A percentile compares a stretch with the other conserved stretches of the same genome.
These are phyloP conservation scores for Hirundo rustica DNA, from an alignment of 2,797 vertebrate genomes.

Conservation along the genomic window DNA sequence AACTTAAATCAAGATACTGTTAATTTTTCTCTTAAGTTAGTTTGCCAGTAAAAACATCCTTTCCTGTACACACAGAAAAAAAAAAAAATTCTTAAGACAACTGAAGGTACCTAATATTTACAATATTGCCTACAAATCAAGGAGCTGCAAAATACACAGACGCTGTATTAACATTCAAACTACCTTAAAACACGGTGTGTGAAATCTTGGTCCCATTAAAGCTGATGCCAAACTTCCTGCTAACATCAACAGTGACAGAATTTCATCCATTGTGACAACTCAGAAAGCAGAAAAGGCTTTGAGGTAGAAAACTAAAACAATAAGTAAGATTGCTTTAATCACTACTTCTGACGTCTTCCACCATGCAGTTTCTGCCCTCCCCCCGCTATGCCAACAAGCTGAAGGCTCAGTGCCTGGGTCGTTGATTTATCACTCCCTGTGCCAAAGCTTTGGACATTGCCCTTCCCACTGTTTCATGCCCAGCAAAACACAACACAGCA, in stretches of 20 bases:
- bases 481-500: constrained; percentile 26
- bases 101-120: not conserved
- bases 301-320: not conserved
- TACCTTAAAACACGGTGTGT: not conserved
- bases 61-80: not conserved
- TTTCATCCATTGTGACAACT: not conserved
- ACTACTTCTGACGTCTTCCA: not conserved
- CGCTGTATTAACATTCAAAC: not conserved
- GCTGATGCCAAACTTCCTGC: not conserved
- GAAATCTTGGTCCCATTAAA: not conserved
- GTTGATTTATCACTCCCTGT: not conserved
- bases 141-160: not conserved
- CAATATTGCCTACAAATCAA: not conserved
- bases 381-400: not conserved
- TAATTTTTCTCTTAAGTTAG: not conserved
- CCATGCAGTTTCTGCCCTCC: not conserved
- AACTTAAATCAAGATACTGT: not conserved
- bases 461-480: not conserved
- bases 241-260: not conserved
- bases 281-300: not conserved
- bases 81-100: not conserved
- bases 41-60: not conserved
- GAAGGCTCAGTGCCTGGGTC: not conserved
- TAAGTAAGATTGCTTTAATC: not conserved
- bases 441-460: not conserved